Evolutionary conservation across 2,113 vertebrate genomes (phyloP).

Genomic region (Neolamprologus caudopunctatus): DNA sequence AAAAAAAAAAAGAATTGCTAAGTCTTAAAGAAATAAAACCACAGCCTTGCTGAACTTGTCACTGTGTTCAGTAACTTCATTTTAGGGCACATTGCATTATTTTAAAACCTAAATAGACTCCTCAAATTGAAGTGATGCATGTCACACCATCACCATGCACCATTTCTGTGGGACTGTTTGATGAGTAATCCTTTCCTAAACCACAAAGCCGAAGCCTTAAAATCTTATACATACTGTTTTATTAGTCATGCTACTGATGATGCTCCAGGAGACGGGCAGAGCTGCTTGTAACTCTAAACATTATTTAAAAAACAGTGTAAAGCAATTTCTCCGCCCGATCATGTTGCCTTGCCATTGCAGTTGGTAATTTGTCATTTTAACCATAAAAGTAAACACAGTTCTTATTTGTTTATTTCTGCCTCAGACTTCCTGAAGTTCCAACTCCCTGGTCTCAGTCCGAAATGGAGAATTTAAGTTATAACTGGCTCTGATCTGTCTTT

Average conservation of each 20-base stretch:
- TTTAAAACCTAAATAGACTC: background rate
- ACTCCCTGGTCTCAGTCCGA: background rate
- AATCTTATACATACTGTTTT: background rate
- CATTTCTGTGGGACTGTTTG: background rate
- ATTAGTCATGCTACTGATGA: background rate
- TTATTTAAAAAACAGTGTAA: background rate
- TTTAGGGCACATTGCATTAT: background rate
- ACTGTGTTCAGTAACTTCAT: conserved; percentile 3
- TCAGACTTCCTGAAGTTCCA: background rate
- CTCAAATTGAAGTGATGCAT: background rate
- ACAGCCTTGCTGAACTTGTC: background rate
- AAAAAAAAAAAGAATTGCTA: background rate
- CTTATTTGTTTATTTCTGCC: background rate
- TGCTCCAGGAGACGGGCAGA: background rate
- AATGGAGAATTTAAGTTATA: background rate
- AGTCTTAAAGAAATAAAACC: background rate
- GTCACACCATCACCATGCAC: background rate
- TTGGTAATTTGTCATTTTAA: conserved; percentile 3
- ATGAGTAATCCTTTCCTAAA: background rate
- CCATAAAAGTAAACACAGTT: background rate
- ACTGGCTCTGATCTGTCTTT: background rate
- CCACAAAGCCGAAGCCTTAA: background rate
- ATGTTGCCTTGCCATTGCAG: background rate
- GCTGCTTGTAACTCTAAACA: background rate
- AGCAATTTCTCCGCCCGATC: background rate